Conservation (phyloP, 2,888 invertebrate species). For the Anaspis maculata region DNA sequence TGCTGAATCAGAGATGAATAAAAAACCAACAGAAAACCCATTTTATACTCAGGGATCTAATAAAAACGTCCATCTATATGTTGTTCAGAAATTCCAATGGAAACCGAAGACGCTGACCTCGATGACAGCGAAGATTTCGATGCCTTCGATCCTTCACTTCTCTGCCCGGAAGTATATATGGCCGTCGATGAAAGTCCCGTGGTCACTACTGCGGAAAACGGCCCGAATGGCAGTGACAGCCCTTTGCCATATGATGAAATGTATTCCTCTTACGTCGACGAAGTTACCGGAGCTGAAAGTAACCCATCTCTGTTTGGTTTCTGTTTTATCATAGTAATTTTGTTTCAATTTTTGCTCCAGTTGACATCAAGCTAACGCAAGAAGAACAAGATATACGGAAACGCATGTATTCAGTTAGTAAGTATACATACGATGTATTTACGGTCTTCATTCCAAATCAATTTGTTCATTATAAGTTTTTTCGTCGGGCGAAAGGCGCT, state of each 20-base stretch:
- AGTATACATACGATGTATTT: no score
- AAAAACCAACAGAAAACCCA: no score
- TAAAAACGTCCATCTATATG: no score
- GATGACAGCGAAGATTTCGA: slow-evolving; percentile 17
- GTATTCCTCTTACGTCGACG: slow-evolving; percentile 31
- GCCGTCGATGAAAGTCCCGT: slow-evolving; percentile 34
- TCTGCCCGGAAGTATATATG: slow-evolving; percentile 38
- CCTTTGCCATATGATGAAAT: slow-evolving; percentile 26
- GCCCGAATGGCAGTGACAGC: slow-evolving; percentile 11
- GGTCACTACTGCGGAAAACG: slow-evolving; percentile 17
- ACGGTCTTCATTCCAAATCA: not conserved
- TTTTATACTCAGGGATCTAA: no score
- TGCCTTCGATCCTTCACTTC: slow-evolving; percentile 32
- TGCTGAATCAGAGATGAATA: no score
- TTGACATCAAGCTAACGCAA: slow-evolving; percentile 27
- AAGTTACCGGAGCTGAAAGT: slow-evolving; percentile 34
- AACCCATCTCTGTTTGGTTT: no score
- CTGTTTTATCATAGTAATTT: slow-evolving; percentile 4
- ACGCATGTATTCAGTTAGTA: slow-evolving; percentile 25
- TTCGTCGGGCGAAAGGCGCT: no score
- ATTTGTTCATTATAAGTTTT: slow-evolving; percentile 1
- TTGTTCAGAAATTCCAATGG: no score
- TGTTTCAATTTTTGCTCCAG: slow-evolving; percentile 18
- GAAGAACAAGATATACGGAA: slow-evolving; percentile 25
- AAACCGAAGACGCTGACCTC: no score